These are phyloP conservation scores for Pyralis farinalis DNA, from an alignment of 2,888 invertebrate species.

Conservation along the genomic window DNA sequence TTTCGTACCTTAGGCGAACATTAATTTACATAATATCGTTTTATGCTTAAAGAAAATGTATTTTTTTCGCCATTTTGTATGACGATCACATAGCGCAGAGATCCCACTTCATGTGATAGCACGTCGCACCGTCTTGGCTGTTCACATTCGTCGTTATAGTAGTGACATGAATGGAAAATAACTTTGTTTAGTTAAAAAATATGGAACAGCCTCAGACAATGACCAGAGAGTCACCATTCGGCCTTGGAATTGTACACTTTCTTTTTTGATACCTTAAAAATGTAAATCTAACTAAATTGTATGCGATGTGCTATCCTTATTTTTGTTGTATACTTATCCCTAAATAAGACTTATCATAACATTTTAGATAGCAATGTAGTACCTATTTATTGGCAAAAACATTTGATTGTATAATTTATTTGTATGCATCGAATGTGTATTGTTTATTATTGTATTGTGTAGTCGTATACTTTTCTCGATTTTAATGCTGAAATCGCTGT, in stretches of 20 bases:
- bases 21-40: no score
- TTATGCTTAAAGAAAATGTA: no score
- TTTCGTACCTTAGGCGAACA: no score
- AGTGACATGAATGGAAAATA: no score
- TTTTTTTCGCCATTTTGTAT: background rate
- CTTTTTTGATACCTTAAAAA: background rate
- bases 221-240: constrained; percentile 4
- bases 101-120: background rate
- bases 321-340: no score
- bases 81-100: background rate
- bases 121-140: background rate
- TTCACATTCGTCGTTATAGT: background rate
- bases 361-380: constrained; percentile 44
- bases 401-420: constrained; percentile 44
- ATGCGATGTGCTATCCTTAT: background rate
- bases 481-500: constrained; percentile 34
- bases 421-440: constrained; percentile 28
- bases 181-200: no score
- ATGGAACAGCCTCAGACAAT: background rate
- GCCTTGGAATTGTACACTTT: background rate
- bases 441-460: constrained; percentile 29
- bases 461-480: constrained; percentile 26
- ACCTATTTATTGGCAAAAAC: constrained; percentile 76
- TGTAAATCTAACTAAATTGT: background rate
- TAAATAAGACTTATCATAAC: constrained; percentile 28